phyloP scores from a whole-genome alignment of 2,888 invertebrate genomes.

The Polymixis lichenea region DNA sequence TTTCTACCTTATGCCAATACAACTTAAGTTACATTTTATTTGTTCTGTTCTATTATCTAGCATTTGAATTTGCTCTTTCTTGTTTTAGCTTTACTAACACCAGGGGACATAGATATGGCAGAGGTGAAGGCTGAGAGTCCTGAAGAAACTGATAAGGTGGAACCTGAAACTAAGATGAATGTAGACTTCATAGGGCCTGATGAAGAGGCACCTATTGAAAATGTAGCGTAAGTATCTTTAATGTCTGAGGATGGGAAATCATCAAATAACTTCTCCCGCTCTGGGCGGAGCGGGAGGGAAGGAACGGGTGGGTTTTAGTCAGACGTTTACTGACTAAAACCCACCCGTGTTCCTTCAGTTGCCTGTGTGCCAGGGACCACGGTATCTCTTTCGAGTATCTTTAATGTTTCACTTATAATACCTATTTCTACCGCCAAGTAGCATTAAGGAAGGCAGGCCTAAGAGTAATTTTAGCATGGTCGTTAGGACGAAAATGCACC shows the following conservation, averaged over 20 bases:
- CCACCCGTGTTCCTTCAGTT: no score
- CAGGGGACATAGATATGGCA: conserved; percentile 72
- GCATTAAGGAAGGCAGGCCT: background rate
- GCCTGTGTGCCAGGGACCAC: no score
- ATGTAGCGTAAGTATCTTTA: conserved; percentile 74
- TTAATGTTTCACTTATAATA: background rate
- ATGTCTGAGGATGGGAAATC: background rate
- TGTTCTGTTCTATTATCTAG: background rate
- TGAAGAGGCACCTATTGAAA: conserved; percentile 82
- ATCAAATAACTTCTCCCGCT: no score
- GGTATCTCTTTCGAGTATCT: conserved; percentile 55
- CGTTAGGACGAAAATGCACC: background rate
- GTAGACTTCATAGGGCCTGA: conserved; percentile 83
- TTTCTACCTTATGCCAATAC: background rate
- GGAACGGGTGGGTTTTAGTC: no score
- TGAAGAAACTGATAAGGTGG: conserved; percentile 63
- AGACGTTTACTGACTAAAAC: no score
- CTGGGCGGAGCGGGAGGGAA: no score
- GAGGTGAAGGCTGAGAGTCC: conserved; percentile 74
- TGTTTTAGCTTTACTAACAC: conserved; percentile 71
- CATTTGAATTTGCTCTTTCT: no score
- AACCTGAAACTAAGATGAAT: conserved; percentile 68
- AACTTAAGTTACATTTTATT: background rate
- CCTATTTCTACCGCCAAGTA: background rate
- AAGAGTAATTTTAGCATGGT: no score